Evolutionary conservation across 2,888 invertebrate species (phyloP).

Genomic region (Rhimphoctona megacephalus): DNA sequence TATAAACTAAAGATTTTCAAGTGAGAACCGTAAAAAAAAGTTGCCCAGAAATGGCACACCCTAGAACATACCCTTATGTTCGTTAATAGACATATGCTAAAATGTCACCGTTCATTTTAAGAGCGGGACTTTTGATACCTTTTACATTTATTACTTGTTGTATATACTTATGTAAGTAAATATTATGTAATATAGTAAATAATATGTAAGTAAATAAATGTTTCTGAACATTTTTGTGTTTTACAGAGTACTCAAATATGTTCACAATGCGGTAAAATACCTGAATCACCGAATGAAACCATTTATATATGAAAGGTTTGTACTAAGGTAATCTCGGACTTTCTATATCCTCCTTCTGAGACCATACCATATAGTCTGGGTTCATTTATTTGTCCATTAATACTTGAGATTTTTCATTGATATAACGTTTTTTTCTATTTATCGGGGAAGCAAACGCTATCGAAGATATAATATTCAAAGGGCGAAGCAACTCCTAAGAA

Average conservation of each 20-base stretch:
- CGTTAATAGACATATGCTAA: conserved; percentile 37
- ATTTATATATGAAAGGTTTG: not conserved
- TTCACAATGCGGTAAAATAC: too few relatives aligned
- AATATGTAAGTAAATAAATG: too few relatives aligned
- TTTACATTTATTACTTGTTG: not conserved
- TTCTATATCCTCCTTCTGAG: not conserved
- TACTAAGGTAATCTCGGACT: not conserved
- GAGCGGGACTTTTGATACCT: not conserved
- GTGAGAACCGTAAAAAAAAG: too few relatives aligned
- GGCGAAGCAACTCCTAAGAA: conserved; percentile 36
- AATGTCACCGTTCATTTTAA: conserved; percentile 43
- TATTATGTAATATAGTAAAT: too few relatives aligned
- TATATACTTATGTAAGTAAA: too few relatives aligned
- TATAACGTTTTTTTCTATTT: not conserved
- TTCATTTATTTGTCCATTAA: not conserved
- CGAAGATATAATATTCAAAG: conserved; percentile 28
- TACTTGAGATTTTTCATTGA: not conserved
- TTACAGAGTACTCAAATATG: too few relatives aligned
- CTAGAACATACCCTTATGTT: conserved; percentile 44
- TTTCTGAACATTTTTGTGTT: too few relatives aligned
- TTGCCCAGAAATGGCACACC: too few relatives aligned
- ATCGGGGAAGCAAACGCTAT: conserved; percentile 1
- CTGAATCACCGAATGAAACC: not conserved
- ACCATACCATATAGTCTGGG: not conserved
- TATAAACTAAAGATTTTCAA: too few relatives aligned